Conservation (phyloP, 2,113 vertebrate species). For the Oreotrochilus melanogaster region DNA sequence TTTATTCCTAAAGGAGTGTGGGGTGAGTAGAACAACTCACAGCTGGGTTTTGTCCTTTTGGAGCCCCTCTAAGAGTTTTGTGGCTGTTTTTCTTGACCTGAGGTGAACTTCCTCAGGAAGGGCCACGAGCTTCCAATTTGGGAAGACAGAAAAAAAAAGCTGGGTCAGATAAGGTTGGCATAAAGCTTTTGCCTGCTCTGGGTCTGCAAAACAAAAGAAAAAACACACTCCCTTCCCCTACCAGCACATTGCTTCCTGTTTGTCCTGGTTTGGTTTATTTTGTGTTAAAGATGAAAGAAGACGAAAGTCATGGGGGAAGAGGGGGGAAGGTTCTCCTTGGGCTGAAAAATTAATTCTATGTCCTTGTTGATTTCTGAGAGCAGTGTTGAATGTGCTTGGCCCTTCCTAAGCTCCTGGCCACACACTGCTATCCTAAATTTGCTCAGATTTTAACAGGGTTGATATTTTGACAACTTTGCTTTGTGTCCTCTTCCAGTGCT, state of each 20-base stretch:
- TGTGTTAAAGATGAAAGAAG: neutral
- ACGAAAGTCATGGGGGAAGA: fast-evolving
- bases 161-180: neutral
- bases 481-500: neutral
- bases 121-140: neutral
- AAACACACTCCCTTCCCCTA: neutral
- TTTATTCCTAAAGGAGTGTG: neutral
- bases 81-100: neutral
- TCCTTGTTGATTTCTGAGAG: neutral
- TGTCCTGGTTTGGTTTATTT: neutral
- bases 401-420: neutral
- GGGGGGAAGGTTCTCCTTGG: neutral
- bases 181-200: neutral
- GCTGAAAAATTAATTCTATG: neutral
- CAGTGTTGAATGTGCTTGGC: neutral
- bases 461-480: neutral
- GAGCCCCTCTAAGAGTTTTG: neutral
- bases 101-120: neutral
- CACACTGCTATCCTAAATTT: neutral
- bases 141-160: neutral
- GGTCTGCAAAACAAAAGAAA: neutral
- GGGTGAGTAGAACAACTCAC: neutral
- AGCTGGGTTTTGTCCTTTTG: neutral
- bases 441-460: fast-evolving
- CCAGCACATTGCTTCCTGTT: neutral